A percentile compares a stretch with the other conserved stretches of the same genome.
Evolutionary conservation across 2,113 vertebrate genomes (phyloP).

Genomic region (Cepphus grylle): DNA sequence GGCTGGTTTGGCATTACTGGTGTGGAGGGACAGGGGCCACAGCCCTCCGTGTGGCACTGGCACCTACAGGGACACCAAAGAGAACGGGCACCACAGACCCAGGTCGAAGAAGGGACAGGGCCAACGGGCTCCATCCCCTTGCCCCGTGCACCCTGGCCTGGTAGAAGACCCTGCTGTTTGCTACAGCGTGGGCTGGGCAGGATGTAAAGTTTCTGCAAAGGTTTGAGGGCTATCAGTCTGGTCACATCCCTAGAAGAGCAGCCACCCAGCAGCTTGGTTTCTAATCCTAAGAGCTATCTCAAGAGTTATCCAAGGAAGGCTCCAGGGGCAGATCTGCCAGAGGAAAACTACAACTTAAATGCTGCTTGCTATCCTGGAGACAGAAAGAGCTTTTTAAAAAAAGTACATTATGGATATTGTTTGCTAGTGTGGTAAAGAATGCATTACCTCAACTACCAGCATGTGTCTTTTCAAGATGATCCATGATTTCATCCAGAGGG

Average conservation of each 20-base stretch:
- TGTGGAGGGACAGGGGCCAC: neutral
- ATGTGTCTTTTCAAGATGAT: neutral
- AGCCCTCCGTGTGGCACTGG: neutral
- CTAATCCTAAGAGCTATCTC: neutral
- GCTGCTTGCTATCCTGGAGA: neutral
- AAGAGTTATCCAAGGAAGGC: neutral
- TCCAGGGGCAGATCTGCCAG: neutral
- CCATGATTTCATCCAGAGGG: neutral
- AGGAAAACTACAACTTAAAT: neutral
- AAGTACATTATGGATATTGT: neutral
- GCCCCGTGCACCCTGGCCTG: rapidly evolving
- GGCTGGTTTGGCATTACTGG: neutral
- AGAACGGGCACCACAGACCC: neutral
- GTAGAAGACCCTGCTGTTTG: neutral
- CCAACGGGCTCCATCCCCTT: neutral
- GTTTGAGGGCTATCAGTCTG: neutral
- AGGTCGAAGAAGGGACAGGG: neutral
- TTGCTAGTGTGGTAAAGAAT: neutral
- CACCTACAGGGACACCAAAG: neutral
- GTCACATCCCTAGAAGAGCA: neutral
- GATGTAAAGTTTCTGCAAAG: neutral
- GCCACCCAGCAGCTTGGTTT: neutral
- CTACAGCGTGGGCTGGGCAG: neutral
- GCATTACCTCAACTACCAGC: neutral
- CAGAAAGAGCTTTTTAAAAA: neutral